Percentiles rank a stretch among this genome's conserved stretches.
phyloP scores from a whole-genome alignment of 1,140 invertebrate genomes.

The Lanistes nyassanus region DNA sequence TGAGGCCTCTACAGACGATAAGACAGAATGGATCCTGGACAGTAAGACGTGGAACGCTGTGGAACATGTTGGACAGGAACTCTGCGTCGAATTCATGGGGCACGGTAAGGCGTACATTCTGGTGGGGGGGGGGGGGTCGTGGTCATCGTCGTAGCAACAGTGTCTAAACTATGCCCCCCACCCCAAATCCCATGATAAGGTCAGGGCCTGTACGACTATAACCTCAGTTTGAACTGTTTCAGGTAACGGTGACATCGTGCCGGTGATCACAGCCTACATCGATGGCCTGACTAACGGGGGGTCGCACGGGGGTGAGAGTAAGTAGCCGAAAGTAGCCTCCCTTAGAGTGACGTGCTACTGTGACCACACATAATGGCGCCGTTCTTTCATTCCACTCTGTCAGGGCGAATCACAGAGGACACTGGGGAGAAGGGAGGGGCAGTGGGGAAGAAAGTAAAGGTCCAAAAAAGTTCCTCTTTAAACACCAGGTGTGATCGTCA shows the following conservation, averaged over 20 bases:
- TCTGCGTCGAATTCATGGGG: slow-evolving; percentile 18
- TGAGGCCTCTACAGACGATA: neutral
- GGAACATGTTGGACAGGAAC: neutral
- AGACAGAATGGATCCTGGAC: neutral
- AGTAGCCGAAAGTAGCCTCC: too few relatives aligned
- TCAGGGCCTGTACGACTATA: slow-evolving; percentile 1
- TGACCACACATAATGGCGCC: too few relatives aligned
- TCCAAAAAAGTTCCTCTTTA: too few relatives aligned
- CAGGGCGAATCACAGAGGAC: too few relatives aligned
- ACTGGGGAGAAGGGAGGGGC: too few relatives aligned
- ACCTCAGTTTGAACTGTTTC: too few relatives aligned
- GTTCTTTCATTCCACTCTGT: too few relatives aligned
- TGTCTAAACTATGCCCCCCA: neutral
- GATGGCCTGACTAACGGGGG: neutral
- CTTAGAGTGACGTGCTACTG: too few relatives aligned
- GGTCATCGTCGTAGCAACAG: neutral
- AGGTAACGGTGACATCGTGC: too few relatives aligned
- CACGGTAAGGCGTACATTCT: slow-evolving; percentile 5
- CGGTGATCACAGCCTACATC: neutral
- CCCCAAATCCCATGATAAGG: neutral
- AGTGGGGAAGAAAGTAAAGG: too few relatives aligned
- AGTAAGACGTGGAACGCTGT: neutral
- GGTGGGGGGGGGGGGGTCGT: neutral
- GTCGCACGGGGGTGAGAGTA: neutral
- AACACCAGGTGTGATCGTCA: too few relatives aligned